These are phyloP conservation scores for Scyliorhinus canicula DNA, from an alignment of 2,797 vertebrate species.

Conservation along the genomic window DNA sequence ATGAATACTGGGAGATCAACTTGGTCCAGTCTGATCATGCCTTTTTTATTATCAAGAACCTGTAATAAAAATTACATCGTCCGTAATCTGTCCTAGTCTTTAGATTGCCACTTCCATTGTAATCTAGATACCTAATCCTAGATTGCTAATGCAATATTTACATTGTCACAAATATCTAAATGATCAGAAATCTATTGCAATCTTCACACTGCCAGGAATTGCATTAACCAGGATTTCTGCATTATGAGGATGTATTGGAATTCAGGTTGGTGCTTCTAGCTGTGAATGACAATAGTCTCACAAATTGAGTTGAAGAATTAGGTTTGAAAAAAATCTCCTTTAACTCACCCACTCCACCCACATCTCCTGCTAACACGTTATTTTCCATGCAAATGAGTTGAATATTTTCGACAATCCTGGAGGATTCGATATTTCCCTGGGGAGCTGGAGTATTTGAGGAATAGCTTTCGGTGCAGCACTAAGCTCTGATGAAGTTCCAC, in stretches of 20 bases:
- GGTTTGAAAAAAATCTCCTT: background rate
- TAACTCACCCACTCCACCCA: constrained; percentile 21
- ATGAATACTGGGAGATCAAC: background rate
- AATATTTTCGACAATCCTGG: background rate
- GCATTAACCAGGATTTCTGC: no score
- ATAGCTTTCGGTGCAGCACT: background rate
- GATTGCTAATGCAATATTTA: background rate
- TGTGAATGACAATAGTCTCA: background rate
- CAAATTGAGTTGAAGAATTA: background rate
- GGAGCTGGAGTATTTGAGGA: background rate
- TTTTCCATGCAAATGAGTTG: background rate
- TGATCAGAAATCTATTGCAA: background rate
- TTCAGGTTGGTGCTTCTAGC: background rate
- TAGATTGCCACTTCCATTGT: background rate
- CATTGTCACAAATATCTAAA: background rate
- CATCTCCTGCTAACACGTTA: background rate
- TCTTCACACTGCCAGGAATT: background rate
- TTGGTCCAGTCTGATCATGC: background rate
- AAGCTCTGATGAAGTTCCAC: background rate
- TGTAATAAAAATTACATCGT: background rate
- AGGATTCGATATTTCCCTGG: background rate
- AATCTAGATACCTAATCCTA: background rate
- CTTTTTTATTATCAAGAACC: background rate
- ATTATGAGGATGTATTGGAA: background rate
- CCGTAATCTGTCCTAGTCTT: background rate